Conservation (phyloP, 2,888 invertebrate genomes). For the Epinotia nisella region DNA sequence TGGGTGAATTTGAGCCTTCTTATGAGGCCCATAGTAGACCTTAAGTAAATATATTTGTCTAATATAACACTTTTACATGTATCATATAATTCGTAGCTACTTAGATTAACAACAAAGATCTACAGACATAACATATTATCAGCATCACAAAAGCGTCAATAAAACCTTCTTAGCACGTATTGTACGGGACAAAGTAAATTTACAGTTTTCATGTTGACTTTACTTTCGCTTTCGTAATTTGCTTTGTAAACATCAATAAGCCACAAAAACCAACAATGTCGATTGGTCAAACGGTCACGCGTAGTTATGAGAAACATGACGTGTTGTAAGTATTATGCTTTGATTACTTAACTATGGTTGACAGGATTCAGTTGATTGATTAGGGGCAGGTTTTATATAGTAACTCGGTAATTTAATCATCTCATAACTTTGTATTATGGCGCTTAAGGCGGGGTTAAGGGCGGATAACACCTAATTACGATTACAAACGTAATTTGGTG, state of each 20-base stretch:
- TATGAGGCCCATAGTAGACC: too few relatives aligned
- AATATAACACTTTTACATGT: too few relatives aligned
- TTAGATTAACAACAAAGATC: background rate
- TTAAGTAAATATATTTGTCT: too few relatives aligned
- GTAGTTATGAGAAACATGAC: background rate
- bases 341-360: background rate
- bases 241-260: constrained; percentile 14
- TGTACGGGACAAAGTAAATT: constrained; percentile 9
- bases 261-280: background rate
- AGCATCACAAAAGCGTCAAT: constrained; percentile 1
- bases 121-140: background rate
- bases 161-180: constrained; percentile 15
- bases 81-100: too few relatives aligned
- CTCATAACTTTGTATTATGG: too few relatives aligned
- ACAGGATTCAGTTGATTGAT: background rate
- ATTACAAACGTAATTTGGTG: too few relatives aligned
- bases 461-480: too few relatives aligned
- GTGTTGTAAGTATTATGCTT: background rate
- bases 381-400: too few relatives aligned
- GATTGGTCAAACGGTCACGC: background rate
- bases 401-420: too few relatives aligned
- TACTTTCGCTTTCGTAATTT: constrained; percentile 27
- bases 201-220: constrained; percentile 31
- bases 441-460: too few relatives aligned
- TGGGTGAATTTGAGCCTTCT: too few relatives aligned